Conservation (phyloP, 1,140 invertebrate genomes). For the Chlorops oryzae region DNA sequence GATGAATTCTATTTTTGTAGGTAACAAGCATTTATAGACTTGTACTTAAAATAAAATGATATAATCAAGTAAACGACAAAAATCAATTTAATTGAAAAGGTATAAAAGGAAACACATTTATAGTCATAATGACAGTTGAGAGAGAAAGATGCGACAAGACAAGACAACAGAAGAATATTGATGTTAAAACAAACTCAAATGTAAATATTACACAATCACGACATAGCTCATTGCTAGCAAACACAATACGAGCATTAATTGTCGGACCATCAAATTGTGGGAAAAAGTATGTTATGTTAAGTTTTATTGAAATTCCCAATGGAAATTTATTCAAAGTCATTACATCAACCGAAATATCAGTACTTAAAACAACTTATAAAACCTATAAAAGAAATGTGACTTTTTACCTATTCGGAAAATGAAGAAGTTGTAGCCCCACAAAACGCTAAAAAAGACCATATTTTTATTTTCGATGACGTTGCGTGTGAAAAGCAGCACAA, state of each 20-base stretch:
- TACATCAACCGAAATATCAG: constrained; percentile 32
- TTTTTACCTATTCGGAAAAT: constrained; percentile 16
- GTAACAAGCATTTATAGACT: too few relatives aligned
- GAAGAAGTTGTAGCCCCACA: constrained; percentile 17
- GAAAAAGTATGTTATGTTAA: constrained; percentile 38
- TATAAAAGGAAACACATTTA: too few relatives aligned
- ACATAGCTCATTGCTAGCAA: constrained; percentile 27
- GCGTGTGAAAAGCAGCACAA: constrained; percentile 32
- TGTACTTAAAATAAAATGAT: too few relatives aligned
- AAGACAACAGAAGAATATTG: constrained; percentile 14
- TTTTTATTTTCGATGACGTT: constrained; percentile 47
- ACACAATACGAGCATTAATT: constrained; percentile 29
- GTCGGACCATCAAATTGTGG: constrained; percentile 35
- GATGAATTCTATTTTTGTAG: too few relatives aligned
- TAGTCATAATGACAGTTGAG: constrained; percentile 10
- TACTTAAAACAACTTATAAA: constrained; percentile 23
- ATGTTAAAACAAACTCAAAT: constrained; percentile 2
- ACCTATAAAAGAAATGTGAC: constrained; percentile 19
- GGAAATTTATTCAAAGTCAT: constrained; percentile 36
- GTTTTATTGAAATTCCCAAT: constrained; percentile 35
- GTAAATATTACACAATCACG: constrained; percentile 21
- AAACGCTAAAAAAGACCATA: constrained; percentile 24
- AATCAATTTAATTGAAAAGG: too few relatives aligned
- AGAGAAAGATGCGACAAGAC: constrained; percentile 20
- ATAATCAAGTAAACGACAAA: too few relatives aligned